These are phyloP conservation scores for Dipodomys merriami DNA, from an alignment of 2,113 vertebrate species.

Conservation along the genomic window DNA sequence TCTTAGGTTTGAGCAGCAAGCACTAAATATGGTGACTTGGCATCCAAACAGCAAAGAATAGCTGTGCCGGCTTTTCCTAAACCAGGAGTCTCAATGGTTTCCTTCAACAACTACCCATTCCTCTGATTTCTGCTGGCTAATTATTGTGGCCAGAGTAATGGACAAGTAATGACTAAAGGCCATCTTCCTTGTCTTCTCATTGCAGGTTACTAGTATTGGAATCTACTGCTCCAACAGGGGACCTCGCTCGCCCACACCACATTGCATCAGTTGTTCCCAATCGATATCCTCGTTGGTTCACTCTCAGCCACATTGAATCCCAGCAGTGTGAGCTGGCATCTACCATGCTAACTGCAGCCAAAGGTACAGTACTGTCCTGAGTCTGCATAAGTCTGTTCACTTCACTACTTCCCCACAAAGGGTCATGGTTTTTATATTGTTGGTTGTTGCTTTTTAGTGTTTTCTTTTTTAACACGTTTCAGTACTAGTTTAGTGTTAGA, in stretches of 20 bases:
- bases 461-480: neutral
- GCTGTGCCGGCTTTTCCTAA: conserved; percentile 21
- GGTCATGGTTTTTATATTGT: too few relatives aligned
- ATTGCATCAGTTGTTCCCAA: conserved; percentile 99
- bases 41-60: neutral
- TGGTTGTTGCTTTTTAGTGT: too few relatives aligned
- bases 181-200: conserved; percentile 45
- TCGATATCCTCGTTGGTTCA: conserved; percentile 98
- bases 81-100: neutral
- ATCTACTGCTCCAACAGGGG: conserved; percentile 94
- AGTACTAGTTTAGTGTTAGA: conserved; percentile 26
- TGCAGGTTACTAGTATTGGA: conserved; percentile 98
- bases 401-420: neutral
- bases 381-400: neutral
- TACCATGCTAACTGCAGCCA: conserved; percentile 96
- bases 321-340: conserved; percentile 97
- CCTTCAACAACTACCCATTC: neutral
- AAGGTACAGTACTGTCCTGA: conserved; percentile 88
- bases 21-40: neutral
- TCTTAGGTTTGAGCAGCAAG: conserved; percentile 8
- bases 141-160: neutral
- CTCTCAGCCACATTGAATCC: conserved; percentile 96
- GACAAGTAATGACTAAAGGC: neutral
- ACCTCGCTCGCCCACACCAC: conserved; percentile 96
- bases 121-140: neutral